phyloP scores from a whole-genome alignment of 1,140 invertebrate species.

The Neocloeon triangulifer region DNA sequence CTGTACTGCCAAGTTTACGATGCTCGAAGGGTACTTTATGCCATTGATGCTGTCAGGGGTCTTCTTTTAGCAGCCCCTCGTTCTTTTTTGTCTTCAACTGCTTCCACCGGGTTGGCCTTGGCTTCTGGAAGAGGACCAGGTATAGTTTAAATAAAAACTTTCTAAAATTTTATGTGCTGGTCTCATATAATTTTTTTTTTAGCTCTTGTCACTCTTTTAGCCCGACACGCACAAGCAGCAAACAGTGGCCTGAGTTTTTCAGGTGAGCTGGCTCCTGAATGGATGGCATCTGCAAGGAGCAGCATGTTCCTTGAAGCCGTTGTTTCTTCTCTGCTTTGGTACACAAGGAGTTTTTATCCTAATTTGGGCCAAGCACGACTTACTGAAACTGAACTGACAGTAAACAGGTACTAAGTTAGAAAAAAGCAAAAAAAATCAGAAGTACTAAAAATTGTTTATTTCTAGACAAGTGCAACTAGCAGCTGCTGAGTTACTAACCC shows the following conservation, averaged over 20 bases:
- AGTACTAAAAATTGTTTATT: neutral
- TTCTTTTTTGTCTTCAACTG: constrained; percentile 43
- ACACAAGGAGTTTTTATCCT: constrained; percentile 60
- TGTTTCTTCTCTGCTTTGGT: constrained; percentile 57
- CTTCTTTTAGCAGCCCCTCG: constrained; percentile 48
- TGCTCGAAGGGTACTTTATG: constrained; percentile 49
- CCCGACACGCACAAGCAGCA: constrained; percentile 32
- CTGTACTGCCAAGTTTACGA: constrained; percentile 66
- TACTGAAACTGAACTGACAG: constrained; percentile 45
- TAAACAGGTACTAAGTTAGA: constrained; percentile 38
- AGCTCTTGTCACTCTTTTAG: constrained; percentile 5
- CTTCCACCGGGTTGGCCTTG: constrained; percentile 48
- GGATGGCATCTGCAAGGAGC: constrained; percentile 27
- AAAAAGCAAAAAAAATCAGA: neutral
- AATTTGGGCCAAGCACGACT: constrained; percentile 34
- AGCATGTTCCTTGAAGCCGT: constrained; percentile 69
- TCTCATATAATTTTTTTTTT: neutral
- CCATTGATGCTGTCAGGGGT: constrained; percentile 48
- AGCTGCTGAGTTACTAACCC: constrained; percentile 51
- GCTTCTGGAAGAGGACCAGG: no score
- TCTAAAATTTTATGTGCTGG: neutral
- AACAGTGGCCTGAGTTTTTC: constrained; percentile 56
- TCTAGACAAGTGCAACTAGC: constrained; percentile 47
- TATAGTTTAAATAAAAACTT: no score
- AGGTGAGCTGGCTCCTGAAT: constrained; percentile 27